A percentile compares a stretch with the other conserved stretches of the same genome.
Conservation (phyloP, 2,797 vertebrate genomes). For the Glossophaga mutica region DNA sequence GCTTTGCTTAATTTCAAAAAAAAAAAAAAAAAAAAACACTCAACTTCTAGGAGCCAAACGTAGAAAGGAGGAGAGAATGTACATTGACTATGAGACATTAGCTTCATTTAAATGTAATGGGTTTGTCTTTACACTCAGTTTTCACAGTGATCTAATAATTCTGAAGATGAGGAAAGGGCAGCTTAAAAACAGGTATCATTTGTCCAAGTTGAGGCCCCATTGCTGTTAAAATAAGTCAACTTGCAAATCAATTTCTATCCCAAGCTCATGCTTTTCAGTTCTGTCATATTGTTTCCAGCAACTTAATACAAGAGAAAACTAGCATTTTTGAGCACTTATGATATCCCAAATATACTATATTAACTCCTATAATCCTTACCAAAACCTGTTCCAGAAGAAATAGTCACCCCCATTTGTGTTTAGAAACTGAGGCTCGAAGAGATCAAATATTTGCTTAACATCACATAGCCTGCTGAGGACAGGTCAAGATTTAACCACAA, state of each 20-base stretch:
- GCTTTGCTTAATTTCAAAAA: background rate
- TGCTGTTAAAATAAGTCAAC: background rate
- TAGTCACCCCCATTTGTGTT: background rate
- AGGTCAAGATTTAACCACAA: background rate
- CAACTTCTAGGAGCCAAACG: background rate
- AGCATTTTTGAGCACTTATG: background rate
- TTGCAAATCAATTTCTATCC: background rate
- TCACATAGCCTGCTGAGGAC: background rate
- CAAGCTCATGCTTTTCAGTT: background rate
- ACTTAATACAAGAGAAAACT: background rate
- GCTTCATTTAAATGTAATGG: background rate
- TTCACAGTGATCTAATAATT: conserved; percentile 8
- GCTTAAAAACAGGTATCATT: background rate
- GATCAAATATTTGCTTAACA: background rate
- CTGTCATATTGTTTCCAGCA: background rate
- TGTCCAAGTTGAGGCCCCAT: background rate
- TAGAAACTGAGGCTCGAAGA: background rate
- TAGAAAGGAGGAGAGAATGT: background rate
- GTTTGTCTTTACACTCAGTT: background rate
- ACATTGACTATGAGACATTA: background rate
- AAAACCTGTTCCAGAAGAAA: conserved; percentile 23
- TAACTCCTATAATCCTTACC: background rate
- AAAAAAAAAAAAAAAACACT: background rate
- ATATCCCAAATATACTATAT: background rate
- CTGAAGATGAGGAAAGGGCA: background rate